These are phyloP conservation scores for Halcyon badia DNA, from an alignment of 2,797 vertebrate genomes.

Conservation along the genomic window DNA sequence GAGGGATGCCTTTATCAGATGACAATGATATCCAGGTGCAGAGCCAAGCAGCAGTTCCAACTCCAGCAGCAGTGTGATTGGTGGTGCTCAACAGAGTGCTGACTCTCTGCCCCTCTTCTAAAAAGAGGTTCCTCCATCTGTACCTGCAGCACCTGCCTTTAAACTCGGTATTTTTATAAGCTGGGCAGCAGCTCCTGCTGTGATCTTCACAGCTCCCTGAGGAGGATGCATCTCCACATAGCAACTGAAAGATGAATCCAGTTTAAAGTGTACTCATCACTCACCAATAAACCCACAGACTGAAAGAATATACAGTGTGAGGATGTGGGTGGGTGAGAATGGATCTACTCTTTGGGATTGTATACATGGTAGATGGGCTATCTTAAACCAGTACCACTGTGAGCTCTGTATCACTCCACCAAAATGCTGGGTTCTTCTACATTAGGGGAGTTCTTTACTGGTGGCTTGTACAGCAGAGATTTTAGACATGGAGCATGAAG, in stretches of 20 bases:
- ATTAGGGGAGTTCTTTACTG: background rate
- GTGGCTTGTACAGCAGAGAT: background rate
- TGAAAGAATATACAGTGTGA: constrained; percentile 8
- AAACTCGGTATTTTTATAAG: background rate
- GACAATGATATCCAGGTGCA: accelerated
- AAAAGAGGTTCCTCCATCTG: background rate
- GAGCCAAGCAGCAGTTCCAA: background rate
- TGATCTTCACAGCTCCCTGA: background rate
- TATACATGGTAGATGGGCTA: background rate
- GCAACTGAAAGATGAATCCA: constrained; percentile 6
- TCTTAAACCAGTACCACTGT: background rate
- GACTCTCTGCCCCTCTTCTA: background rate
- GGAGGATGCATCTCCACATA: background rate
- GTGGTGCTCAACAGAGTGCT: background rate
- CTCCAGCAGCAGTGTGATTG: accelerated
- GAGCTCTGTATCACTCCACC: background rate
- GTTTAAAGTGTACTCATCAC: background rate
- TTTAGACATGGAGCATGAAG: background rate
- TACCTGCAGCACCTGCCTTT: background rate
- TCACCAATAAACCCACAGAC: background rate
- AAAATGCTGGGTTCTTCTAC: background rate
- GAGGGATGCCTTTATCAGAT: background rate
- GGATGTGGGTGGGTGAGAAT: constrained; percentile 24
- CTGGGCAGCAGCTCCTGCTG: background rate
- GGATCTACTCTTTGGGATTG: background rate